A percentile compares a stretch with the other conserved stretches of the same genome.
These are phyloP conservation scores for Brachionus plicatilis DNA, from an alignment of 1,140 invertebrate species.

Conservation along the genomic window DNA sequence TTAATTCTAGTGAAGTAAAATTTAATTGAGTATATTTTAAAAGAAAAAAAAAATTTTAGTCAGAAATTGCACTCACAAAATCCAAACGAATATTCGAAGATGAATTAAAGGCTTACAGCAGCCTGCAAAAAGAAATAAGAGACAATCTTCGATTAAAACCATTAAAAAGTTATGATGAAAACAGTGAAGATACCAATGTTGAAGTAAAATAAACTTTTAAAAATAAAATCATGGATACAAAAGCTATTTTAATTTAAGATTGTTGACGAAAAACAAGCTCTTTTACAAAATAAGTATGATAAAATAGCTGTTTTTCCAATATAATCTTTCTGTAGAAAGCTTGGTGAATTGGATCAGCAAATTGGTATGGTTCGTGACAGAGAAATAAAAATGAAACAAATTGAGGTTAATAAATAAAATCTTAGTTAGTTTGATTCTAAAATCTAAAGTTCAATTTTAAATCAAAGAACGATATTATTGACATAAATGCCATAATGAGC, in stretches of 20 bases:
- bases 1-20: neutral
- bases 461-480: conserved; percentile 25
- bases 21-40: neutral
- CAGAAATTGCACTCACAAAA: conserved; percentile 25
- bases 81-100: conserved; percentile 25
- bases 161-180: neutral
- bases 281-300: conserved; percentile 10
- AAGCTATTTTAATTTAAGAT: neutral
- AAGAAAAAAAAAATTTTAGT: neutral
- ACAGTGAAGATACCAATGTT: neutral
- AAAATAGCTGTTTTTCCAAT: neutral
- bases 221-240: no score
- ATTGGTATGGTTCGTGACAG: neutral
- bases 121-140: conserved; percentile 12
- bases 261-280: neutral
- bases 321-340: neutral
- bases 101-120: neutral
- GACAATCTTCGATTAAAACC: neutral
- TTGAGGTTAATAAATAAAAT: neutral
- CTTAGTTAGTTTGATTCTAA: no score
- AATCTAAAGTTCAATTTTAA: neutral
- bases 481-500: conserved; percentile 33
- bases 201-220: neutral
- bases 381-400: conserved; percentile 26
- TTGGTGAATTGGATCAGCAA: conserved; percentile 4